phyloP scores from a whole-genome alignment of 2,797 vertebrate species.

The Trichosurus vulpecula region DNA sequence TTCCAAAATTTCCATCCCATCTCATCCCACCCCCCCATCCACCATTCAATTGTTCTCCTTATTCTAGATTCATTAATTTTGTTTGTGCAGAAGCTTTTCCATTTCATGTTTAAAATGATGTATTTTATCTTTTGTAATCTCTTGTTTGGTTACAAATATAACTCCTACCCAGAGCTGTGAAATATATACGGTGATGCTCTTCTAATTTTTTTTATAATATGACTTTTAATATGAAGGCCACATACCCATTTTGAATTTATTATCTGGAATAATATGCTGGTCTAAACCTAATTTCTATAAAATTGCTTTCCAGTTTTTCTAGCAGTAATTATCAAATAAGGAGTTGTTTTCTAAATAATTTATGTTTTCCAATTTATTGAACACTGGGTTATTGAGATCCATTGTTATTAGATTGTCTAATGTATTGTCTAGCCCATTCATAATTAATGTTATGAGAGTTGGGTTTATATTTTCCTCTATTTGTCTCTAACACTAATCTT shows the following conservation, averaged over 20 bases:
- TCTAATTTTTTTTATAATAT: not conserved
- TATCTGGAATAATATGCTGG: not conserved
- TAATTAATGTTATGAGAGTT: not conserved
- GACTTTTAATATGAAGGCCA: not conserved
- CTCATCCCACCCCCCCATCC: no score
- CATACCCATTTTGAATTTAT: not conserved
- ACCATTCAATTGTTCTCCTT: not conserved
- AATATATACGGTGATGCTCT: not conserved
- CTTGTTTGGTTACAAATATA: not conserved
- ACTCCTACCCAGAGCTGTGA: not conserved
- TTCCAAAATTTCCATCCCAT: not conserved
- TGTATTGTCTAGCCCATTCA: not conserved
- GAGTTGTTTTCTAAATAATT: not conserved
- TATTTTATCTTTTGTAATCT: not conserved
- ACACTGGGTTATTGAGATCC: not conserved
- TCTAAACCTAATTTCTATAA: not conserved
- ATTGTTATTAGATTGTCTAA: not conserved
- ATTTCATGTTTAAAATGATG: not conserved
- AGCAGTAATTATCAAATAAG: not conserved
- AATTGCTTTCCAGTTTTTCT: not conserved
- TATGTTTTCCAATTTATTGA: no score
- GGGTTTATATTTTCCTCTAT: not conserved
- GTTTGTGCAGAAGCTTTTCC: not conserved
- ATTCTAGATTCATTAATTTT: not conserved
- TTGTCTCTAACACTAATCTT: not conserved